Evolutionary conservation across 2,797 vertebrate species (phyloP).

Genomic region (Lateolabrax maculatus): DNA sequence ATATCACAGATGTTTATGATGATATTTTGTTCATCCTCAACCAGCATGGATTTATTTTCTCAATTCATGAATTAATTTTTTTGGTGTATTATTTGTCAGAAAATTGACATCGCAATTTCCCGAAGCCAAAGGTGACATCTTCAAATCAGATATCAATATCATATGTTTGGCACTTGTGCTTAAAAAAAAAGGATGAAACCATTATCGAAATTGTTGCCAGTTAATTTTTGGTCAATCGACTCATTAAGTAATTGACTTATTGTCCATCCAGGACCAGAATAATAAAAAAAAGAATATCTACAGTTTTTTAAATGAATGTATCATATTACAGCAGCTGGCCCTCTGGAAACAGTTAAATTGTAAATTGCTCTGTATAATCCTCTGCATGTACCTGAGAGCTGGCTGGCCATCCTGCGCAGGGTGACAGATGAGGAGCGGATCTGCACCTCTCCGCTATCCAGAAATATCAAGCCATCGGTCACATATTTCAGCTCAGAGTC

Average conservation of each 20-base stretch:
- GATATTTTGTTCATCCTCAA: not conserved
- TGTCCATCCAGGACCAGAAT: not conserved
- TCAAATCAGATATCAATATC: not conserved
- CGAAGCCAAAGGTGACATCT: not conserved
- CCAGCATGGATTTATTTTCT: not conserved
- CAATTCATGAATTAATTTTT: not conserved
- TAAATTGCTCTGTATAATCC: not conserved
- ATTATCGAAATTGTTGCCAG: not conserved
- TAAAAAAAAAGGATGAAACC: not conserved
- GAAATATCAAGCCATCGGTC: constrained; percentile 86
- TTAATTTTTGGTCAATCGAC: not conserved
- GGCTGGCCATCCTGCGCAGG: constrained; percentile 95
- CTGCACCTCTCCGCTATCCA: constrained; percentile 87
- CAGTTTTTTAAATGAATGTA: too few species aligned
- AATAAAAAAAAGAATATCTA: not conserved
- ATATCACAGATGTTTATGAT: not conserved
- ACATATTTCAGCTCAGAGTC: constrained; percentile 86
- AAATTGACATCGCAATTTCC: not conserved
- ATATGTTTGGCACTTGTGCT: not conserved
- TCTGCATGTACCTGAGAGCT: constrained; percentile 90
- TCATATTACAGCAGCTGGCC: not conserved
- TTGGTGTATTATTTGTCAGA: not conserved
- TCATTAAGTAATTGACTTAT: not conserved
- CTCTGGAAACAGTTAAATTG: not conserved
- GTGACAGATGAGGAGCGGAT: constrained; percentile 91